Evolutionary conservation across 2,888 invertebrate species (phyloP).

Genomic region (Drosophila siamana): DNA sequence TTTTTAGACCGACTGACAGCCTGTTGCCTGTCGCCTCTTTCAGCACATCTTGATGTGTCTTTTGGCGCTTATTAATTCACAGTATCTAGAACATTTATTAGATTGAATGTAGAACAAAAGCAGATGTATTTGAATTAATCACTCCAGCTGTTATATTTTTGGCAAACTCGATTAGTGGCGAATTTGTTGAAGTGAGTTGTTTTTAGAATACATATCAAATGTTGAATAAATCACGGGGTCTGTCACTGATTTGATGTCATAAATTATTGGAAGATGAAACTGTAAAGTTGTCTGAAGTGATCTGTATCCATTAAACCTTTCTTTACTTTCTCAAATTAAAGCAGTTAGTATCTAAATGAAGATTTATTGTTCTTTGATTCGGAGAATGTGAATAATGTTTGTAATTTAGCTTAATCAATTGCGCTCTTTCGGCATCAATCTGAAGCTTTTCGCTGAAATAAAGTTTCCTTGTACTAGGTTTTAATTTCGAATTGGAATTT

Average conservation of each 20-base stretch:
- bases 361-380: background rate
- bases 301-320: background rate
- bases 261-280: background rate
- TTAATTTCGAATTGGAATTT: background rate
- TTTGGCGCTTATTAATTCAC: constrained; percentile 38
- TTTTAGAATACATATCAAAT: background rate
- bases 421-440: background rate
- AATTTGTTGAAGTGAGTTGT: background rate
- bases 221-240: background rate
- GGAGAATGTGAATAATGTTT: background rate
- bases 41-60: constrained; percentile 31
- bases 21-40: constrained; percentile 9
- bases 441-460: too few relatives aligned
- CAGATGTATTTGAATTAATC: constrained; percentile 3
- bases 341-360: background rate
- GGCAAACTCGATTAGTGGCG: background rate
- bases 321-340: constrained; percentile 1
- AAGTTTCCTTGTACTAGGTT: background rate
- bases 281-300: background rate
- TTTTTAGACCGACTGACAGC: constrained; percentile 3
- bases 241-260: background rate
- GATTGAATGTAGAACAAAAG: constrained; percentile 20
- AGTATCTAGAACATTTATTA: constrained; percentile 27
- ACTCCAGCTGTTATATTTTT: background rate
- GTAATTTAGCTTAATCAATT: background rate